phyloP scores from a whole-genome alignment of 2,888 invertebrate genomes.

The Melikaiella ostensackeni region DNA sequence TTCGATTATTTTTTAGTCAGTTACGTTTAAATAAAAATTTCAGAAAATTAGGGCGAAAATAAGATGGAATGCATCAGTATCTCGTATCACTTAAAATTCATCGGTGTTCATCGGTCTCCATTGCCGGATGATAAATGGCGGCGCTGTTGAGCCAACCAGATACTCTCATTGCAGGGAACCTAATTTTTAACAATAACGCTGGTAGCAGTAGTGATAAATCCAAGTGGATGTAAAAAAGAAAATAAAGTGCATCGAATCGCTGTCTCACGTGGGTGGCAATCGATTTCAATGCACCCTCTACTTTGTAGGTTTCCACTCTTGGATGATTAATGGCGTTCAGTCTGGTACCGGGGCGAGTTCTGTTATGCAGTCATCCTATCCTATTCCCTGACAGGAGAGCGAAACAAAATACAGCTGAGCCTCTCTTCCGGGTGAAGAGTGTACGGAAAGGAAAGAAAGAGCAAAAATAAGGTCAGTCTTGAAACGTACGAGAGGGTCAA shows the following conservation, averaged over 20 bases:
- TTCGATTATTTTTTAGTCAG: background rate
- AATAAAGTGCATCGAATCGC: slow-evolving; percentile 38
- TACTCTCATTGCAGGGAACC: slow-evolving; percentile 23
- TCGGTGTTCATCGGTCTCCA: slow-evolving; percentile 10
- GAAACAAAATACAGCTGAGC: slow-evolving; percentile 22
- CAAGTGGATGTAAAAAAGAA: slow-evolving; percentile 35
- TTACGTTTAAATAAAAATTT: background rate
- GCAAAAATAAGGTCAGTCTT: slow-evolving; percentile 20
- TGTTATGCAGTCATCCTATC: slow-evolving; percentile 24
- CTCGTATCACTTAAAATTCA: background rate
- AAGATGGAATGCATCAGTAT: background rate
- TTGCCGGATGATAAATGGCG: slow-evolving; percentile 13
- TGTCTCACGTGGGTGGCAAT: slow-evolving; percentile 39
- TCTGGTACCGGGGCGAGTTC: slow-evolving; percentile 23
- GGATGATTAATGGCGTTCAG: slow-evolving; percentile 34
- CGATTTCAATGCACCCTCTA: slow-evolving; percentile 37
- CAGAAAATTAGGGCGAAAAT: background rate
- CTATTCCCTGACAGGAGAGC: slow-evolving; percentile 4
- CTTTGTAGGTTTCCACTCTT: slow-evolving; percentile 33
- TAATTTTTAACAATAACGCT: slow-evolving; percentile 39
- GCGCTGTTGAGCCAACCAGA: slow-evolving; percentile 7
- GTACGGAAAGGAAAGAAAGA: background rate
- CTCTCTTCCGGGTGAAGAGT: background rate
- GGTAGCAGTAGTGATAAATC: slow-evolving; percentile 30
- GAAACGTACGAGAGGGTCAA: background rate